phyloP scores from a whole-genome alignment of 2,113 vertebrate genomes.

The Sterna hirundo region DNA sequence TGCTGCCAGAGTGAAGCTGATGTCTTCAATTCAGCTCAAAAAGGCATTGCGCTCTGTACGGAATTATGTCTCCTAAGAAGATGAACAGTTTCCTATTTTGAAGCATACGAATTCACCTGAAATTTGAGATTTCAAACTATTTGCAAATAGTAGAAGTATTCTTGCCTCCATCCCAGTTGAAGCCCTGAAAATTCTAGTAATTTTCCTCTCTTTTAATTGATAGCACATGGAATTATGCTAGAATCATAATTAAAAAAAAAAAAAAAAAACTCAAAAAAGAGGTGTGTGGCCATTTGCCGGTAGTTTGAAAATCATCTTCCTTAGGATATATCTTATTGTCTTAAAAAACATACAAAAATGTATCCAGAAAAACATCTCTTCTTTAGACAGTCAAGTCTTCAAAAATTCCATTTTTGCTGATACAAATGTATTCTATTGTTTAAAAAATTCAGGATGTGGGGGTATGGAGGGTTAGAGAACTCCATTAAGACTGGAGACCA shows the following conservation, averaged over 20 bases:
- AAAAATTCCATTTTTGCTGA: neutral
- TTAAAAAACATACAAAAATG: neutral
- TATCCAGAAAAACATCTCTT: neutral
- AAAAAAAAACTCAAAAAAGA: neutral
- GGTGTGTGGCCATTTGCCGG: neutral
- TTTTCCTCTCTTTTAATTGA: neutral
- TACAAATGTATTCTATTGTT: neutral
- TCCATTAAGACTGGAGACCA: neutral
- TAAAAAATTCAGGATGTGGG: neutral
- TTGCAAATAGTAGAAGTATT: neutral
- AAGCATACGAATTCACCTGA: neutral
- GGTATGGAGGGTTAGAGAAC: neutral
- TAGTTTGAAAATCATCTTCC: neutral
- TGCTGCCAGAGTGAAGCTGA: neutral
- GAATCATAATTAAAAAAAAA: neutral
- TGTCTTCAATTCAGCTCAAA: neutral
- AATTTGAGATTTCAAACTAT: neutral
- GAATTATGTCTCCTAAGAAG: neutral
- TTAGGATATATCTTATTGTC: neutral
- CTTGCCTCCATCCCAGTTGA: neutral
- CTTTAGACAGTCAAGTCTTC: neutral
- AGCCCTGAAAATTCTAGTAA: neutral
- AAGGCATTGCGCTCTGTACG: neutral
- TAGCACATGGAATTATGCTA: neutral
- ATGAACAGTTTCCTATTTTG: neutral